Evolutionary conservation across 2,113 vertebrate species (phyloP), one percentile per base, ranked within the genome.

Genomic region (Sula dactylatra): DNA sequence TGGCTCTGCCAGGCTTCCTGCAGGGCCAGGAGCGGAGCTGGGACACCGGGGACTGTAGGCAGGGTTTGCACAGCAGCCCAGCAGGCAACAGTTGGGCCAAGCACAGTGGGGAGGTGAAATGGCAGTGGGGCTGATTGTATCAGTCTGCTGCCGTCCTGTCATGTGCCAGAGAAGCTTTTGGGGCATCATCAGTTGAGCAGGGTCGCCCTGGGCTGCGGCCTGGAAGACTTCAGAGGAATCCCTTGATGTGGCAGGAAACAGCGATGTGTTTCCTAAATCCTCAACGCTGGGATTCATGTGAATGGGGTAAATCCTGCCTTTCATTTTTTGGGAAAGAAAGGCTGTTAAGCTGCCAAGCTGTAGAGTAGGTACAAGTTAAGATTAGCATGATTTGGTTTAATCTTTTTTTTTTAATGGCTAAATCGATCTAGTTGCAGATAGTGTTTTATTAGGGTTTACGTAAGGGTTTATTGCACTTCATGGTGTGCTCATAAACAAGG

Each of bases 61-160:
- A 49, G 69, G 56, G 36, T 49, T 50, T 38, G 24, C 19, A 4
- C 32, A 29, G 70, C 27, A 81, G 27, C 26, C 54, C 3, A 0
- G 26, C 50, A n/a, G 61, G 58, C 3, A 10, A 34, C 47, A 24
- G 27, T 3, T 1, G 7, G 52, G 70, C 34, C 49, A 22, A 16
- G 44, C 26, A 52, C 26, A 54, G 52, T 0, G 0, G 56, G 45
- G 56, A 56, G 40, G 45, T 2, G 8, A 26, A 62, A 17, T 1
- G 1, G n/a, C 24, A 36, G 17, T 1, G 9, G 50, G 29, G 32
- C 56, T 1, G 1, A 10, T 25, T 1, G 2, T 38, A 4, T 32
- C 4, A 4, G n/a, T 34, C 47, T 84, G 65, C 29, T 1, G 2
- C 0, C 0, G 40, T 16, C 20, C 52, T 7, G 0, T 27, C 45